A percentile compares a stretch with the other conserved stretches of the same genome.
Conservation (phyloP, 2,797 vertebrate species). For the Hippoglossus hippoglossus region DNA sequence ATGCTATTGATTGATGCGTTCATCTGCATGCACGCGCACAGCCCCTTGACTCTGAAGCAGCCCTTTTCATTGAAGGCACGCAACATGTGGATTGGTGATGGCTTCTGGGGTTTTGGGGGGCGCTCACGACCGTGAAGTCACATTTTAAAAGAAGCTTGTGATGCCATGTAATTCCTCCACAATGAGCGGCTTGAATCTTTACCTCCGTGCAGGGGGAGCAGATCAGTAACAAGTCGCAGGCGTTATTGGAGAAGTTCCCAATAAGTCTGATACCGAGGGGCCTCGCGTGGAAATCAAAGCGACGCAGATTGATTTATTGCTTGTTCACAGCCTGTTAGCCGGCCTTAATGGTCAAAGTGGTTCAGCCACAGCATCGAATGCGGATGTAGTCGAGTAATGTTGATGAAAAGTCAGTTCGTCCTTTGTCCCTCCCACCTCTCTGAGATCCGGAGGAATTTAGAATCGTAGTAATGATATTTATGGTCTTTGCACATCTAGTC, state of each 20-base stretch:
- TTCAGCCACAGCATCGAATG: slow-evolving; percentile 12
- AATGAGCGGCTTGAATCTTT: slow-evolving; percentile 35
- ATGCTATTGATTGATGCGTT: slow-evolving; percentile 75
- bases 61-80: slow-evolving; percentile 40
- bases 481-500: too few species aligned
- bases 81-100: slow-evolving; percentile 55
- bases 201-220: slow-evolving; percentile 4
- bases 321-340: slow-evolving; percentile 53
- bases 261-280: slow-evolving; percentile 30
- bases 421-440: slow-evolving; percentile 30
- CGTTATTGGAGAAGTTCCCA: slow-evolving; percentile 44
- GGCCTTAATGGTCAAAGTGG: slow-evolving; percentile 40
- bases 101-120: slow-evolving; percentile 14
- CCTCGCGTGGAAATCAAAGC: slow-evolving; percentile 46
- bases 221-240: slow-evolving; percentile 47
- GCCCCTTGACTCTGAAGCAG: slow-evolving; percentile 34
- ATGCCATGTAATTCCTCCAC: neutral
- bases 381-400: neutral
- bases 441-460: slow-evolving; percentile 8
- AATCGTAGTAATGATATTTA: neutral
- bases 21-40: slow-evolving; percentile 69
- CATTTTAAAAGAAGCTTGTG: neutral
- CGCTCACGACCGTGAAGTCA: neutral
- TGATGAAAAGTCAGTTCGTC: slow-evolving; percentile 19
- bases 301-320: slow-evolving; percentile 56